Evolutionary conservation across 1,140 invertebrate species (phyloP).

Genomic region (Drosophila serrata): DNA sequence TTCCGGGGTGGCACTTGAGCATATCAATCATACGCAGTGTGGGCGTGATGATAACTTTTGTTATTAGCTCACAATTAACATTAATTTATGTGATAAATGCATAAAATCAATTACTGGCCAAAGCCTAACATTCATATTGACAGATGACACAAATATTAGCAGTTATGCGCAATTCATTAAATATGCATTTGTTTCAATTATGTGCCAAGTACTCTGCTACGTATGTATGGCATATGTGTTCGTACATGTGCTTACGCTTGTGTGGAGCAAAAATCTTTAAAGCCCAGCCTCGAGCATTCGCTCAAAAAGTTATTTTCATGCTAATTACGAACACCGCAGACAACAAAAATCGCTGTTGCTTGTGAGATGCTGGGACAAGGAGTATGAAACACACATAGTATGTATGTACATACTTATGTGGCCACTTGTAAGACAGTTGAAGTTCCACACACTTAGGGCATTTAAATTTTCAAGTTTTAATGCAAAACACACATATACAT

Average conservation of each 20-base stretch:
- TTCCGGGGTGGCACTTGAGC: neutral
- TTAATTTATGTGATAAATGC: constrained; percentile 78
- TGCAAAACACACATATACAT: constrained; percentile 63
- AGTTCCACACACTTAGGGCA: constrained; percentile 72
- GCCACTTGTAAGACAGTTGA: constrained; percentile 52
- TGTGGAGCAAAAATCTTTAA: constrained; percentile 58
- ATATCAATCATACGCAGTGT: constrained; percentile 45
- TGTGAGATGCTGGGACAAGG: constrained; percentile 29
- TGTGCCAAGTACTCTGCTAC: constrained; percentile 12
- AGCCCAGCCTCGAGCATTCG: constrained; percentile 36
- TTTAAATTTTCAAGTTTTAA: constrained; percentile 83
- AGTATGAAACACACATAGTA: constrained; percentile 1
- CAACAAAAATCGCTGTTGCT: constrained; percentile 8
- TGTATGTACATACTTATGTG: constrained; percentile 14
- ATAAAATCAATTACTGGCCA: constrained; percentile 72
- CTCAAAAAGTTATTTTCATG: constrained; percentile 65
- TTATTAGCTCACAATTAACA: constrained; percentile 77
- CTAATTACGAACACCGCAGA: constrained; percentile 66
- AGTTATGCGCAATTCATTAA: constrained; percentile 66
- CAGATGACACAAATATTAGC: constrained; percentile 65
- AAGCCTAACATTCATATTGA: constrained; percentile 47
- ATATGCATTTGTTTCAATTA: constrained; percentile 80
- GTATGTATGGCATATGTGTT: neutral
- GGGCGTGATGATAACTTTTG: constrained; percentile 38
- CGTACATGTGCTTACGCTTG: constrained; percentile 9